Conservation (phyloP, 92 coral and sea anemone genomes). For the Parazoanthus swiftii region DNA sequence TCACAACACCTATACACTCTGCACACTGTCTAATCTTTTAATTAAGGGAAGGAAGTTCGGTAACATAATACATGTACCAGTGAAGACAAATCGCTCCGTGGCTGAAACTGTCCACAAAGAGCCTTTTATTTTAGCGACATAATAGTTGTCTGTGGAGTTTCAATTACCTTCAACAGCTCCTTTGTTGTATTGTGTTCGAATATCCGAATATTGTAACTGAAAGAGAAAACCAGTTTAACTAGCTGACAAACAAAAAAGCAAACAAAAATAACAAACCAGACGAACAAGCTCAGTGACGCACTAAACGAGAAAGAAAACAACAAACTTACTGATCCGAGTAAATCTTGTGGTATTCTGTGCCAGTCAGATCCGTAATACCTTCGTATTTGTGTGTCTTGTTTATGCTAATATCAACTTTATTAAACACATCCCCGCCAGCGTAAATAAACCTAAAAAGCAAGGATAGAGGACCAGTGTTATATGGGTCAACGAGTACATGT, state of each 20-base stretch:
- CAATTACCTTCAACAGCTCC: constrained; percentile 63
- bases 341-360: constrained; percentile 72
- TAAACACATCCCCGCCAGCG: constrained; percentile 76
- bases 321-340: constrained; percentile 73
- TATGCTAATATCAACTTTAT: constrained; percentile 72
- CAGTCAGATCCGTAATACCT: constrained; percentile 66
- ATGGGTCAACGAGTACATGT: too few species aligned
- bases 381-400: constrained; percentile 76
- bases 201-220: constrained; percentile 67
- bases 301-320: not conserved
- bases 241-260: not conserved
- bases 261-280: too few species aligned
- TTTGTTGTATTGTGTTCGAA: constrained; percentile 56
- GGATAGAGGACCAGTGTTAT: not conserved
- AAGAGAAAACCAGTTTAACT: constrained; percentile 1
- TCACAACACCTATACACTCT: too few species aligned
- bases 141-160: too few species aligned
- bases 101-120: too few species aligned
- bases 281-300: not conserved
- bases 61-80: too few species aligned
- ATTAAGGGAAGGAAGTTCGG: not conserved
- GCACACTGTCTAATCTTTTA: too few species aligned
- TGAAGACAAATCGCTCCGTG: too few species aligned
- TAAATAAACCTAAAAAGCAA: constrained; percentile 67
- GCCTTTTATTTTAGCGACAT: too few species aligned